A percentile compares a stretch with the other conserved stretches of the same genome.
phyloP scores from a whole-genome alignment of 2,113 vertebrate species.

The Rhineura floridana region DNA sequence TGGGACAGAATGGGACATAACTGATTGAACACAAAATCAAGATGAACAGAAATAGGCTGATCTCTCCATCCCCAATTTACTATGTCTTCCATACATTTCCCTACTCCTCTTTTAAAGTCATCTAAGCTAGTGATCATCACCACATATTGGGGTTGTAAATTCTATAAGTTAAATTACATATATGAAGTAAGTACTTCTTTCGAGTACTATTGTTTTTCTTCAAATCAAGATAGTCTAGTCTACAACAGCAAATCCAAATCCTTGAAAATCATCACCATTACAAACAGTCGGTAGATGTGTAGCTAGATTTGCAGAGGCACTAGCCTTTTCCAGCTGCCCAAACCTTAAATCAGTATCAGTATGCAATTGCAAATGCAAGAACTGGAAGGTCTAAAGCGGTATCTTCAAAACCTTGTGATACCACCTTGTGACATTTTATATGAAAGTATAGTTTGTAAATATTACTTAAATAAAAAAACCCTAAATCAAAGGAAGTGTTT shows the following conservation, averaged over 20 bases:
- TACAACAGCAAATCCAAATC: neutral
- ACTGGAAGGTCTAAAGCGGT: constrained; percentile 21
- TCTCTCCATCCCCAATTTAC: too few species aligned
- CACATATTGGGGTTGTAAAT: neutral
- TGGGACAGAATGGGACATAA: too few species aligned
- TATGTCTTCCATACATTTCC: neutral
- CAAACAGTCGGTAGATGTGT: neutral
- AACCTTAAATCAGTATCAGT: neutral
- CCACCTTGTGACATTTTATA: too few species aligned
- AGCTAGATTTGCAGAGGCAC: neutral
- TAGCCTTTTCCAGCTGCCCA: neutral
- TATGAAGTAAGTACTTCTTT: too few species aligned
- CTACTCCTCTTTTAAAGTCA: too few species aligned
- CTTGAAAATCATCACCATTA: neutral
- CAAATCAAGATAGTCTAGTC: too few species aligned
- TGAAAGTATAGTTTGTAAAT: neutral
- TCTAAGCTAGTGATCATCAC: too few species aligned
- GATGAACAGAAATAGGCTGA: too few species aligned
- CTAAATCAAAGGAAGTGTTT: constrained; percentile 10
- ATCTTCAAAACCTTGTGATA: neutral
- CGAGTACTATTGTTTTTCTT: neutral
- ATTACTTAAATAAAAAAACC: neutral
- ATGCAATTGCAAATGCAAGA: neutral
- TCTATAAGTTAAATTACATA: too few species aligned
- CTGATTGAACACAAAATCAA: too few species aligned